Base-by-base conservation (phyloP, 2,113 vertebrate genomes). In the Nansenia antarctica region DNA sequence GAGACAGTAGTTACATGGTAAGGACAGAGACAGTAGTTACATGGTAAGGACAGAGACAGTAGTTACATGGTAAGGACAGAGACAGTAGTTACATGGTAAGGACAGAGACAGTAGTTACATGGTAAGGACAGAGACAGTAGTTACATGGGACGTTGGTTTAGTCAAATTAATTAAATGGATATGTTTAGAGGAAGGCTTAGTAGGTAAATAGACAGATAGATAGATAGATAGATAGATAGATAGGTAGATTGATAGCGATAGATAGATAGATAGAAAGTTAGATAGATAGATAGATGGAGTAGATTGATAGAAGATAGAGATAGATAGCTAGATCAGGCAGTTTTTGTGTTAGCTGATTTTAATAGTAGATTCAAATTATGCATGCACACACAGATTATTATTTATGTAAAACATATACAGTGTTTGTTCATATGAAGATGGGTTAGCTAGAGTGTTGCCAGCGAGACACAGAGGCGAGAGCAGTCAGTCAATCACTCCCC, bases 161-260 rank as follows among this genome's bases (percentile, higher is more conserved):
- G n/a, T n/a, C n/a, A n/a, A n/a, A n/a, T n/a, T n/a, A n/a, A n/a
- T n/a, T n/a, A n/a, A n/a, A n/a, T n/a, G n/a, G n/a, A n/a, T n/a
- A n/a, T n/a, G n/a, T n/a, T n/a, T n/a, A n/a, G n/a, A n/a, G n/a
- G n/a, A n/a, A n/a, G n/a, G n/a, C n/a, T n/a, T n/a, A n/a, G n/a
- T n/a, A n/a, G n/a, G n/a, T n/a, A n/a, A n/a, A n/a, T n/a, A n/a
- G n/a, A n/a, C n/a, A n/a, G n/a, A n/a, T 62, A 53, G 31, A 67
- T 68, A 29, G 63, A 67, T 71, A 53, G 62, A 74, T 68, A 53
- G 53, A 61, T 47, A 62, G 67, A 80, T 72, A 67, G 61, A 70
- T 73, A 68, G 62, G 77, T 69, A 64, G 52, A 74, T 27, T 5
- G 57, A 32, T 18, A 45, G 3, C 3, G 57, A 32, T 18, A 45